These are phyloP conservation scores for Sarcophaga subvicina DNA, from an alignment of 2,888 invertebrate species.

Conservation along the genomic window DNA sequence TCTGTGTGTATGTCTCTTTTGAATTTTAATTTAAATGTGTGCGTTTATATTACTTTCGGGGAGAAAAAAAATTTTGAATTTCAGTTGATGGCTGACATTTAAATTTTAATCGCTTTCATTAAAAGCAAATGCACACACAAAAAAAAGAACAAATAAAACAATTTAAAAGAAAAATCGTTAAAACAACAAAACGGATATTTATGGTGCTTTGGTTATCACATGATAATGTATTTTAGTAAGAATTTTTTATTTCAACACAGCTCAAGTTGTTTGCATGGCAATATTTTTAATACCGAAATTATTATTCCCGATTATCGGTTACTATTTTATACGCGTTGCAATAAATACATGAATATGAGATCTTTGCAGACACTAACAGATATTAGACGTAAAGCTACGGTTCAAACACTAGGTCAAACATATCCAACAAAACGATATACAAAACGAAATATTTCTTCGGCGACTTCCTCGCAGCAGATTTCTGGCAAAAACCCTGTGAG, in stretches of 20 bases:
- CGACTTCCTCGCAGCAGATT: too few species aligned
- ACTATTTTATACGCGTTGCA: too few species aligned
- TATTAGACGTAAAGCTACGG: too few species aligned
- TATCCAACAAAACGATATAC: too few species aligned
- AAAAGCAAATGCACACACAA: constrained; percentile 19
- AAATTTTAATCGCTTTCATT: constrained; percentile 54
- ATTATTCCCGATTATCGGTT: too few species aligned
- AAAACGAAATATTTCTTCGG: too few species aligned
- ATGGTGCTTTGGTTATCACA: constrained; percentile 13
- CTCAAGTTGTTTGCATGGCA: background rate
- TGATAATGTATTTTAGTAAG: constrained; percentile 8
- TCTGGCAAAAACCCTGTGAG: too few species aligned
- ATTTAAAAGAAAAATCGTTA: constrained; percentile 1
- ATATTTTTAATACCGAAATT: too few species aligned
- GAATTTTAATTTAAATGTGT: constrained; percentile 48
- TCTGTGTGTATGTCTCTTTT: background rate
- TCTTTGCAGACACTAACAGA: too few species aligned
- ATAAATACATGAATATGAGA: too few species aligned
- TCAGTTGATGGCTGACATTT: constrained; percentile 47
- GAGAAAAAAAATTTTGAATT: constrained; percentile 33
- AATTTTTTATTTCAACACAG: background rate
- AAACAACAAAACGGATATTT: constrained; percentile 1
- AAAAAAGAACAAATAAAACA: background rate
- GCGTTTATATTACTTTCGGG: constrained; percentile 37
- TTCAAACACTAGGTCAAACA: too few species aligned